phyloP scores from a whole-genome alignment of 2,797 vertebrate genomes.

The Neomorphus geoffroyi region DNA sequence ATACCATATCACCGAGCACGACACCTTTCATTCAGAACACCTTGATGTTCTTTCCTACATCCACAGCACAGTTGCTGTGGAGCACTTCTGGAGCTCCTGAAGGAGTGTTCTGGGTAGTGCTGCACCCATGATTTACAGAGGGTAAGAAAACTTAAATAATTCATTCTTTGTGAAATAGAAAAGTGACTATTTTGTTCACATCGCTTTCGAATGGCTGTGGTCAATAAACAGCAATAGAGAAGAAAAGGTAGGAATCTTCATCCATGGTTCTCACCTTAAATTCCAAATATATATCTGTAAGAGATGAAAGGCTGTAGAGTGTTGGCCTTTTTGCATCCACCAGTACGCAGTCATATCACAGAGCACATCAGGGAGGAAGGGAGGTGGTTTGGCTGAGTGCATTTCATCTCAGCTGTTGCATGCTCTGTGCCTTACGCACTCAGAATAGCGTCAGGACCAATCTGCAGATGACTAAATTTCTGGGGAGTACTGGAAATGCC shows the following conservation, averaged over 20 bases:
- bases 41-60: not conserved
- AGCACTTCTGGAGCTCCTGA: not conserved
- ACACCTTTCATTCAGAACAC: not conserved
- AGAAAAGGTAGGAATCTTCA: not conserved
- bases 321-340: not conserved
- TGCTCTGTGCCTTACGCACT: not conserved
- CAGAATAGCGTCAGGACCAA: not conserved
- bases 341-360: not conserved
- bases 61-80: not conserved
- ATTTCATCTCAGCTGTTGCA: not conserved
- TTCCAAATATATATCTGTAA: accelerated
- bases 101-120: not conserved
- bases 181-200: accelerated
- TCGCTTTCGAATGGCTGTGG: not conserved
- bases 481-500: not conserved
- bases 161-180: not conserved
- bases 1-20: not conserved
- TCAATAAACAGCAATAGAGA: not conserved
- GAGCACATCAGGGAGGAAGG: not conserved
- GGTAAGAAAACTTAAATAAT: not conserved
- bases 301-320: accelerated
- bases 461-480: not conserved
- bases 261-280: accelerated
- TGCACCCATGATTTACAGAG: accelerated
- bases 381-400: not conserved